phyloP scores from a whole-genome alignment of 2,113 vertebrate genomes.

The Pseudolaguvia tuberculata region DNA sequence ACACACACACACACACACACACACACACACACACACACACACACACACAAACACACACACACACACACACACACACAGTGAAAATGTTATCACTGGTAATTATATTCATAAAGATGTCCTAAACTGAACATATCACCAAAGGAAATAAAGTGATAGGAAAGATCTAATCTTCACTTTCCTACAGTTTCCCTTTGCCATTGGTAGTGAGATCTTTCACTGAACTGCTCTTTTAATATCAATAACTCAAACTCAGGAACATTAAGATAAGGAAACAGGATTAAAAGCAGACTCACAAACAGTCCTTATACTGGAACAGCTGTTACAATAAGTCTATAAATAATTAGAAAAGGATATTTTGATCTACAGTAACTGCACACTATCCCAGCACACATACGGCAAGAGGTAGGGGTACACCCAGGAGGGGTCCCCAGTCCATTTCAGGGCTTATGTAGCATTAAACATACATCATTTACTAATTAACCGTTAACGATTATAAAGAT shows the following conservation, averaged over 20 bases:
- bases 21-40: too few species aligned
- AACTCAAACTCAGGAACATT: neutral
- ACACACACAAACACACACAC: too few species aligned
- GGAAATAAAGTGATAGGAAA: neutral
- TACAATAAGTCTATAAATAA: neutral
- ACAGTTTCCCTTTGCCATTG: neutral
- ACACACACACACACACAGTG: neutral
- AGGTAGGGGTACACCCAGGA: too few species aligned
- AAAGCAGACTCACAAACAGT: neutral
- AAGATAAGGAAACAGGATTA: neutral
- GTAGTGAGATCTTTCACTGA: slow-evolving; percentile 10
- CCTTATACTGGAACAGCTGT: neutral
- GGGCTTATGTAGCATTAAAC: too few species aligned
- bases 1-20: too few species aligned
- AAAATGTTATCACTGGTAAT: slow-evolving; percentile 10
- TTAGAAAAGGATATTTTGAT: neutral
- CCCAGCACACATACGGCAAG: too few species aligned
- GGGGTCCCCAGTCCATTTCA: too few species aligned
- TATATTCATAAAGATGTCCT: too few species aligned
- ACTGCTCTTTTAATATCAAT: neutral
- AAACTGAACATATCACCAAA: neutral
- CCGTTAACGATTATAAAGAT: too few species aligned
- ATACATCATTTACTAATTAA: too few species aligned
- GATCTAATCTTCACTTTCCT: neutral
- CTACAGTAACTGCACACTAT: too few species aligned